These are phyloP conservation scores for Anthophora plumipes DNA, from an alignment of 2,888 invertebrate species.

Conservation along the genomic window DNA sequence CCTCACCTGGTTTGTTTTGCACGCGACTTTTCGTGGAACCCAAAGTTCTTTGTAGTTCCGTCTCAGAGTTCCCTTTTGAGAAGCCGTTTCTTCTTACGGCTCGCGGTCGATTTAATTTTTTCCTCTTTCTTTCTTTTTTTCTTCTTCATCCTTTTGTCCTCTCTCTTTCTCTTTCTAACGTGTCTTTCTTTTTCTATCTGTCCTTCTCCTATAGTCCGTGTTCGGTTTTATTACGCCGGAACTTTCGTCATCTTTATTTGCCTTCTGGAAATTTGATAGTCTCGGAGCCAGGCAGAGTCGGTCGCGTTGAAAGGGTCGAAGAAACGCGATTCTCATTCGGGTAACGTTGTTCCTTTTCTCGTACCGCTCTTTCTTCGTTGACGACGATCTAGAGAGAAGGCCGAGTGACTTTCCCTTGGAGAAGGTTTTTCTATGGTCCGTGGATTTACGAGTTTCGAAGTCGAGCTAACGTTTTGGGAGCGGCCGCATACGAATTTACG, in stretches of 20 bases:
- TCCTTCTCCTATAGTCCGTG: background rate
- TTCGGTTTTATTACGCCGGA: slow-evolving; percentile 4
- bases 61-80: slow-evolving; percentile 47
- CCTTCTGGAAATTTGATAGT: slow-evolving; percentile 35
- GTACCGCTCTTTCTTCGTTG: background rate
- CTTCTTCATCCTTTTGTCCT: too few species aligned
- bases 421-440: background rate
- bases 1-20: slow-evolving; percentile 62
- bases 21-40: slow-evolving; percentile 68
- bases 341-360: background rate
- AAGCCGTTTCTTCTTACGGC: slow-evolving; percentile 35
- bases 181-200: background rate
- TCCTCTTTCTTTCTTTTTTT: background rate
- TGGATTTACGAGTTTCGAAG: slow-evolving; percentile 11
- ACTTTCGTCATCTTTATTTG: slow-evolving; percentile 23
- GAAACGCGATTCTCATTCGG: background rate
- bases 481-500: slow-evolving; percentile 38
- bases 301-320: background rate
- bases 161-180: too few species aligned
- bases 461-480: slow-evolving; percentile 9
- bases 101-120: slow-evolving; percentile 33
- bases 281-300: background rate
- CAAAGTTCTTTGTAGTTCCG: slow-evolving; percentile 57
- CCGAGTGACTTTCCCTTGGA: background rate
- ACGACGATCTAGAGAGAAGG: too few species aligned